phyloP scores from a whole-genome alignment of 2,113 vertebrate species.

The Chamaea fasciata region DNA sequence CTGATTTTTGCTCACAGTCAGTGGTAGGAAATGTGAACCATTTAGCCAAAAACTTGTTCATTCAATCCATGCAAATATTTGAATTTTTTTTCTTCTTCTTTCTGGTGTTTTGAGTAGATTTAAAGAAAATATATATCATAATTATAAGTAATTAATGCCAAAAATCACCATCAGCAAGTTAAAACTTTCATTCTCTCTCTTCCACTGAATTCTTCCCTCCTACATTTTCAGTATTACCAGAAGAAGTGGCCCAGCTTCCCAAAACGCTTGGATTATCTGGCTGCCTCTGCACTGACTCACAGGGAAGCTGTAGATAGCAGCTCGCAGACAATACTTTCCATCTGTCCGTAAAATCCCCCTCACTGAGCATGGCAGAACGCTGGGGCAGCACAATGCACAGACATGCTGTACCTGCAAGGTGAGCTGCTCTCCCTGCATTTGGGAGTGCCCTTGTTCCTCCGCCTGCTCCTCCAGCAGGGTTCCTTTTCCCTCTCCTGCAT shows the following conservation, averaged over 20 bases:
- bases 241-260: neutral
- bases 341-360: neutral
- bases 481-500: neutral
- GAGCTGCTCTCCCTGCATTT: neutral
- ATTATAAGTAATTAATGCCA: neutral
- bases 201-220: neutral
- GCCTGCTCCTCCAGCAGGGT: neutral
- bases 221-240: neutral
- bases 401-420: neutral
- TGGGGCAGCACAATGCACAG: neutral
- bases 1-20: neutral
- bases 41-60: neutral
- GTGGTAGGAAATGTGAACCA: neutral
- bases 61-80: neutral
- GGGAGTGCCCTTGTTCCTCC: neutral
- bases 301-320: neutral
- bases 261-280: rapidly evolving
- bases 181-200: neutral
- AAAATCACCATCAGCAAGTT: neutral
- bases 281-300: neutral
- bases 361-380: neutral
- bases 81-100: neutral
- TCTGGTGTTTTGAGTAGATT: neutral
- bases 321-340: neutral
- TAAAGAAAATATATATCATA: neutral